Evolutionary conservation across 2,113 vertebrate species (phyloP), one percentile per base, ranked within the genome.

Genomic region (Chauna torquata): DNA sequence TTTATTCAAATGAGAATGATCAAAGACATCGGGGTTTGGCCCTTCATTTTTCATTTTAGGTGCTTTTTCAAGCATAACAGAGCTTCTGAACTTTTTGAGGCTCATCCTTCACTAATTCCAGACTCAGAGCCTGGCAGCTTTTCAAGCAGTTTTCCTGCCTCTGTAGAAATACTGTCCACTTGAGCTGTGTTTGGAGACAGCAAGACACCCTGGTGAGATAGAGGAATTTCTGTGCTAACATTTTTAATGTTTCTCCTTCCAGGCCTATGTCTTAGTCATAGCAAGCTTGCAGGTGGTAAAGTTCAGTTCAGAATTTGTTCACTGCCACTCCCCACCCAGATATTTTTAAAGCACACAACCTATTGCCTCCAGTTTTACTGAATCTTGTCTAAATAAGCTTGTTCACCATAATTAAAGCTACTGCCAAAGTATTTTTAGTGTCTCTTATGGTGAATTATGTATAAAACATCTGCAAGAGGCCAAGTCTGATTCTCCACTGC

Each of bases 1-100:
- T 96, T 96, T 94, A 96, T 95, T 95, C 92, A 93, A 93, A 94
- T 95, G 91, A 82, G 84, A 78, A 45, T 95, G 94, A 96, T 95
- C 91, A 96, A 97, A 94, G 89, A 77, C 89, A 64, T 22, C 34
- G 23, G 83, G 69, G 69, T 92, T 96, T 95, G 95, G 95, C 80
- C 72, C 83, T 92, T 91, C 89, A 84, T 86, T 96, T 96, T 97
- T 96, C 64, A 88, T 96, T 96, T 96, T 93, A 90, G 87, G 68
- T 97, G 87, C 71, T 95, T 96, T 96, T 97, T 96, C 91, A 96
- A 97, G 91, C 94, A 97, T 94, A 92, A 93, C 87, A 94, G 92
- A 75, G 92, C 91, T 95, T 89, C 94, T 97, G 95, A 95, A 85
- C 74, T 84, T 95, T 87, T 80, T 86, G 95, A 94, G 87, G 81